Conservation (phyloP, 2,113 vertebrate species). For the Struthio camelus region DNA sequence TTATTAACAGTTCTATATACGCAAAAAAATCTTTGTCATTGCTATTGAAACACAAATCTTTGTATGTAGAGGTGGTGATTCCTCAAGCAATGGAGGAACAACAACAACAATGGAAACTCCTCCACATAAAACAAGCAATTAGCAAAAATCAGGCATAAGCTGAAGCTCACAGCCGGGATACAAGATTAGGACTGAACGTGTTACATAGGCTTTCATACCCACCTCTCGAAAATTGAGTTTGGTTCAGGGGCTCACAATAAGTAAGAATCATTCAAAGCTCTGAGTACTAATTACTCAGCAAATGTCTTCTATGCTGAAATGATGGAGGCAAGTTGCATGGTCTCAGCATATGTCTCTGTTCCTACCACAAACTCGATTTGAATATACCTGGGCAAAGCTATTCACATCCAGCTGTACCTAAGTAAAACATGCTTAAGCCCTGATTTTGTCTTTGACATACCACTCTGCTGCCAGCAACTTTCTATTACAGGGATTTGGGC, state of each 20-base stretch:
- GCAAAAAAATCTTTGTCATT: neutral
- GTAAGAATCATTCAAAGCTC: neutral
- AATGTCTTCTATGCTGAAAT: neutral
- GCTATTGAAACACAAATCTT: neutral
- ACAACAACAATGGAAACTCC: neutral
- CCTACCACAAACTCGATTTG: neutral
- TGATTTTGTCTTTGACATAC: neutral
- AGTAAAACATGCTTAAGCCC: neutral
- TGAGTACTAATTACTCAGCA: neutral
- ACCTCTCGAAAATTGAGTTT: fast-evolving
- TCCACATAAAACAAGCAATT: neutral
- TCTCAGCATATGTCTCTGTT: neutral
- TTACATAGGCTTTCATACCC: neutral
- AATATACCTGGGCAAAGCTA: neutral
- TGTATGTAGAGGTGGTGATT: neutral
- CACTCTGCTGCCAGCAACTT: neutral
- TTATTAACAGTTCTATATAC: neutral
- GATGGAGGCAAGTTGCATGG: neutral
- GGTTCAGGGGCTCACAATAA: neutral
- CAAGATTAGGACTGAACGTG: neutral
- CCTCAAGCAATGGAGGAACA: neutral
- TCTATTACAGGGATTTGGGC: neutral
- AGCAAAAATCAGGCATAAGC: neutral
- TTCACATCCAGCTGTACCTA: neutral
- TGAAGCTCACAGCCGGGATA: neutral